Evolutionary conservation across 1,140 invertebrate genomes (phyloP), one percentile per base, ranked within the genome.

Genomic region (Drosophila pachea): DNA sequence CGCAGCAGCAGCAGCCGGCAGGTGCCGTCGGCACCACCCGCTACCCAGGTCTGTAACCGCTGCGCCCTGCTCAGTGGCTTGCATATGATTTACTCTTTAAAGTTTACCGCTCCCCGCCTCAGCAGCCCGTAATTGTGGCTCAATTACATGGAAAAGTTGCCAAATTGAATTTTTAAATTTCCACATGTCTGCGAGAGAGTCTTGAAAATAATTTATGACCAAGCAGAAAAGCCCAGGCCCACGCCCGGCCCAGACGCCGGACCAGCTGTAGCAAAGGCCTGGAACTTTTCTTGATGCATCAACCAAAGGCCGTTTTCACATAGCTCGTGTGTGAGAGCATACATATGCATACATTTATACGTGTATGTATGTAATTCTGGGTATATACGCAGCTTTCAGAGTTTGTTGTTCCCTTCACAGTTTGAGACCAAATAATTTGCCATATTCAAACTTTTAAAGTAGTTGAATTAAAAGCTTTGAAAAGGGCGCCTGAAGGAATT

Each of bases 91-190:
- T 78, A 79, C 79, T 73, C 73, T 86, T 84, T 84, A 86, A 84
- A 83, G 76, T 75, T 78, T 59, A 36, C 65, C 40, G 31, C 16
- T 6, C 42, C 14, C 52, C 50, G 40, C 59, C 73, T 73, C 68
- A 60, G 63, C 61, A 40, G 36, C 65, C 64, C 73, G 66, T 84
- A 84, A 84, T 84, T 86, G 79, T 84, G 81, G 81, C 76, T 84
- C 79, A 84, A 84, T 84, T 84, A 84, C 79, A 84, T 79, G 81
- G 79, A 84, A 84, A 84, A 84, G 81, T 79, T 84, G 67, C 81
- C 79, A 86, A 84, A 84, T 84, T 84, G 79, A 84, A 84, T 84
- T 84, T 83, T 84, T 84, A 84, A 84, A 84, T 86, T 83, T 68
- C 45, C 59, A 58, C 68, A 73, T 60, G 50, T 52, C 47, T 62